Percentiles rank a stretch among this genome's conserved stretches.
These are phyloP conservation scores for Muntiacus muntjak DNA, from an alignment of 2,113 vertebrate genomes.

Conservation along the genomic window DNA sequence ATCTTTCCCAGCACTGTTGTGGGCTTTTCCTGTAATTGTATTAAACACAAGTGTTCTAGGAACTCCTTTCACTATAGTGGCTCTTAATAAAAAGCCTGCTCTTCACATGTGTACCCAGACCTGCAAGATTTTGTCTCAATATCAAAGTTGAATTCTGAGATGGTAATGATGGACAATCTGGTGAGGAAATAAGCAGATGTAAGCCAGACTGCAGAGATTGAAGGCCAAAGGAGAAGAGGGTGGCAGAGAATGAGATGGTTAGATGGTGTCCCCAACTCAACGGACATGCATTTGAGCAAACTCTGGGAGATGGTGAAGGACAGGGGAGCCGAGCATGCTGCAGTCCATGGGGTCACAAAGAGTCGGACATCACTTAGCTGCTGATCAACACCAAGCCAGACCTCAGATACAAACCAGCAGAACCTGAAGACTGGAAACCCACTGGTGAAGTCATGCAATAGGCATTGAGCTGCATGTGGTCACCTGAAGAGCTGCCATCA, in stretches of 20 bases:
- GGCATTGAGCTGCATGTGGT: rapidly evolving
- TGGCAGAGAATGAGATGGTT: background rate
- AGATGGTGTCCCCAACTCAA: background rate
- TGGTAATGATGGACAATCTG: background rate
- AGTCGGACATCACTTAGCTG: background rate
- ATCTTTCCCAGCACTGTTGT: background rate
- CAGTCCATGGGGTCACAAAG: background rate
- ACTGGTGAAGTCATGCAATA: rapidly evolving
- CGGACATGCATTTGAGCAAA: background rate
- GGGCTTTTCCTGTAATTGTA: background rate
- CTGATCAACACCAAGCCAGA: background rate
- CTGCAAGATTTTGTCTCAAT: background rate
- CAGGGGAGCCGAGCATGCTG: background rate
- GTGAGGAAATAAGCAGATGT: background rate
- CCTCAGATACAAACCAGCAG: no score
- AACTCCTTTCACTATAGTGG: background rate
- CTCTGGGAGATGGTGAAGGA: background rate
- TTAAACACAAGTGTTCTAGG: background rate
- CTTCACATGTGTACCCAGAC: background rate
- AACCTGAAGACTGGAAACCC: rapidly evolving
- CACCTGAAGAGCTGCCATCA: background rate
- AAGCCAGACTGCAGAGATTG: background rate
- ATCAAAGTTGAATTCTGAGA: background rate
- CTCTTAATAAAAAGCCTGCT: background rate
- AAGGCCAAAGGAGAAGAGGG: background rate